phyloP scores from a whole-genome alignment of 2,113 vertebrate genomes.

The Lycaon pictus region DNA sequence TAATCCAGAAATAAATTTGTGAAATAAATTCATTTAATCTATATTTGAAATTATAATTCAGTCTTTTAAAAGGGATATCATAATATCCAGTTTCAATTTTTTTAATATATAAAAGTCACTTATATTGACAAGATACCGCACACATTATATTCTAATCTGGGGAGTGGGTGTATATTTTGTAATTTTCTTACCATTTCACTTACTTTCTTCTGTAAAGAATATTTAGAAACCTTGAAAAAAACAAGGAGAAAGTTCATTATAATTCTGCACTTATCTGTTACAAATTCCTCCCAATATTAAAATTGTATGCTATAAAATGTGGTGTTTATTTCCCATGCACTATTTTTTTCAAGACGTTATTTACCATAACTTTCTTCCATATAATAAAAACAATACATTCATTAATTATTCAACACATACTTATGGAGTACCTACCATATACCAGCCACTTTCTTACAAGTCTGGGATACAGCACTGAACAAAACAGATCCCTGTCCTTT shows the following conservation, averaged over 20 bases:
- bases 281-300: not conserved
- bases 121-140: slow-evolving; percentile 39
- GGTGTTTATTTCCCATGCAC: not conserved
- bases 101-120: not conserved
- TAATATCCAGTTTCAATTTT: slow-evolving; percentile 57
- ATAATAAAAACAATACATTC: slow-evolving; percentile 53
- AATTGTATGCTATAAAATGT: slow-evolving; percentile 47
- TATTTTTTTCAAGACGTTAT: slow-evolving; percentile 53
- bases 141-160: not conserved
- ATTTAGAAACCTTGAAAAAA: slow-evolving; percentile 95
- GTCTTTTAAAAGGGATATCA: slow-evolving; percentile 17
- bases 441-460: not conserved
- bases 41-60: slow-evolving; percentile 37
- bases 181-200: slow-evolving; percentile 94
- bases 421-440: not conserved
- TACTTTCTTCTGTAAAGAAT: slow-evolving; percentile 96
- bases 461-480: not conserved
- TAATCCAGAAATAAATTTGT: slow-evolving; percentile 64
- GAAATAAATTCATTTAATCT: slow-evolving; percentile 44
- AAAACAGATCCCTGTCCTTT: slow-evolving; percentile 17
- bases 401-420: not conserved
- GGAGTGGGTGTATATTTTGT: not conserved
- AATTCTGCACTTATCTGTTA: slow-evolving; percentile 36
- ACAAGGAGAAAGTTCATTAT: slow-evolving; percentile 65
- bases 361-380: slow-evolving; percentile 29